phyloP scores from a whole-genome alignment of 1,140 invertebrate species.

The Drosophila tropicalis region DNA sequence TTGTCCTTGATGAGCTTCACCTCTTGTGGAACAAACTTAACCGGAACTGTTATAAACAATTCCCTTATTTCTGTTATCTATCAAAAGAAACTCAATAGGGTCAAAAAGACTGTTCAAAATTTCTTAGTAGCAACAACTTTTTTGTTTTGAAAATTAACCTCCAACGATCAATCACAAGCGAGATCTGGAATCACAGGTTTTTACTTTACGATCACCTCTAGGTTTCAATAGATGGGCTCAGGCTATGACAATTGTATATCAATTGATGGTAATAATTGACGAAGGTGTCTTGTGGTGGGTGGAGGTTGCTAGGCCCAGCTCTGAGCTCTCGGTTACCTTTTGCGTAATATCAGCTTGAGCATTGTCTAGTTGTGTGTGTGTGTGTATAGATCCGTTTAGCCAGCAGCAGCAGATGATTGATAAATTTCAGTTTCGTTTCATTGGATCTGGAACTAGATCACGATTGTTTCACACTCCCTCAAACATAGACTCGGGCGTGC shows the following conservation, averaged over 20 bases:
- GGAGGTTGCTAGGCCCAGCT: constrained; percentile 25
- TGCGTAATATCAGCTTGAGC: constrained; percentile 68
- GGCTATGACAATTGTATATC: constrained; percentile 78
- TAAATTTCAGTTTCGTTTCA: constrained; percentile 82
- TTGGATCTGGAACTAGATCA: constrained; percentile 62
- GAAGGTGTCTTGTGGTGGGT: constrained; percentile 67
- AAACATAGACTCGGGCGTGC: not conserved
- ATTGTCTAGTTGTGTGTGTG: constrained; percentile 55
- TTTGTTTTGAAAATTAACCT: no score
- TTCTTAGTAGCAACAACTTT: no score
- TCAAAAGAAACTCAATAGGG: no score
- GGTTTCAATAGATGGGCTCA: constrained; percentile 40
- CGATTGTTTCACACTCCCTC: not conserved
- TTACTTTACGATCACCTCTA: constrained; percentile 2
- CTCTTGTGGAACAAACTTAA: not conserved
- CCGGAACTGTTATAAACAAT: not conserved
- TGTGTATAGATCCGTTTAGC: constrained; percentile 68
- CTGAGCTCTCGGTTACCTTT: constrained; percentile 46
- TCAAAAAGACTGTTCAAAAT: no score
- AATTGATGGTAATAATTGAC: constrained; percentile 82
- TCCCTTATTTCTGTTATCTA: no score
- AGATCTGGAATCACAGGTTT: constrained; percentile 1
- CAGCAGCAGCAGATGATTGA: constrained; percentile 73
- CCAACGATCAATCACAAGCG: not conserved
- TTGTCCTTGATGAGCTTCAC: not conserved